Evolutionary conservation across 2,113 vertebrate species (phyloP).

Genomic region (Neolamprologus tretocephalus): DNA sequence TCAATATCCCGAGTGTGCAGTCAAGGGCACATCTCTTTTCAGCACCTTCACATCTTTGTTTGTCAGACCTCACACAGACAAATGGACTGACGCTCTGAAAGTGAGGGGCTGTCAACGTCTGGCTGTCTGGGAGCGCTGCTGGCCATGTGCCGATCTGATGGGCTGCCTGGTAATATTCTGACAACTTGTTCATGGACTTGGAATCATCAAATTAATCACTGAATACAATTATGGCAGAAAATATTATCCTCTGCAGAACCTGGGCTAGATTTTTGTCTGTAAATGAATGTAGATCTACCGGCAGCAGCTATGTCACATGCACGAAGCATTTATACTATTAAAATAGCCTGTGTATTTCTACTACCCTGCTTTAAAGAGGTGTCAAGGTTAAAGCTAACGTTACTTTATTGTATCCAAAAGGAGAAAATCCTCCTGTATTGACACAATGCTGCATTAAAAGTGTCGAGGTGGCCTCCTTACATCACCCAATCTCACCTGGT

Average conservation of each 20-base stretch:
- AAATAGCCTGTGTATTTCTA: background rate
- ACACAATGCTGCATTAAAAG: background rate
- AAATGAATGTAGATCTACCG: background rate
- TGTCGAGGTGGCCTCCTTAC: background rate
- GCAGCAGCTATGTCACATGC: background rate
- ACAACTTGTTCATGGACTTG: background rate
- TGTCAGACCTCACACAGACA: constrained; percentile 15
- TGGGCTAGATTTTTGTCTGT: background rate
- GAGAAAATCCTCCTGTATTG: background rate
- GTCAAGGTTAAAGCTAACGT: background rate
- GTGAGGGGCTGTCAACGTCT: background rate
- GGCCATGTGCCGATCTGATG: background rate
- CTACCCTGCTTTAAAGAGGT: background rate
- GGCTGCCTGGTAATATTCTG: background rate
- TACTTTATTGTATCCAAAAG: background rate
- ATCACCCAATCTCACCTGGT: constrained; percentile 75
- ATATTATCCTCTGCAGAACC: background rate
- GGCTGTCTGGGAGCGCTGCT: background rate
- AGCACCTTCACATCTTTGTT: constrained; percentile 14
- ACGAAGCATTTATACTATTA: background rate
- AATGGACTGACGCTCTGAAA: constrained; percentile 1
- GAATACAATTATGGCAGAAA: background rate
- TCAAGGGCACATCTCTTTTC: constrained; percentile 26
- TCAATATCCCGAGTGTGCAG: constrained; percentile 30
- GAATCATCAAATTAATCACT: background rate